Evolutionary conservation across 2,113 vertebrate species (phyloP), one percentile per base, ranked within the genome.

Genomic region (Catharus bicknelli): DNA sequence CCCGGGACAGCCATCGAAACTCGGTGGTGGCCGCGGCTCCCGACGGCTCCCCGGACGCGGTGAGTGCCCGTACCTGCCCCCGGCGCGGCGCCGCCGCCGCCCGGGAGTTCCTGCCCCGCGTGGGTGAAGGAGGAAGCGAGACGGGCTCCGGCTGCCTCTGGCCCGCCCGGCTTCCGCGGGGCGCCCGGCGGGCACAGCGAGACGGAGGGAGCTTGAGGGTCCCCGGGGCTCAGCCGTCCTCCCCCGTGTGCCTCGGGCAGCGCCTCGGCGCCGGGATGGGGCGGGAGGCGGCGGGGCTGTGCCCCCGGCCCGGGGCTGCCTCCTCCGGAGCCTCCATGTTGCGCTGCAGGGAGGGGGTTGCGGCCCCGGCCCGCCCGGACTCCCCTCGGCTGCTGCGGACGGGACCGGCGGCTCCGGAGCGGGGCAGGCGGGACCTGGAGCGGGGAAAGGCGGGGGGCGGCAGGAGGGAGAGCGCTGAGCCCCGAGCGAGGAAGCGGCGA

Each of bases 51-150:
- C 13, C 17, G 59, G 58, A 69, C 66, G 36, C 16, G 63, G 90
- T 83, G 78, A 86, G 93, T 88, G 67, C 11, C 4, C 17, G 23
- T 89, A 91, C 85, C 85, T 84, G 93, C 26, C 16, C 40, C 45
- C 4, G 58, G 63, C 20, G 32, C 4, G 67, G 45, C 62, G n/a
- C 53, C 61, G 27, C 47, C 54, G 55, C 19, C 5, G 72, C 55
- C 40, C 19, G 64, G 73, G 32, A 48, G 85, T 76, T 94, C 70
- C 93, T 80, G 87, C 90, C 87, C 81, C 69, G 90, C 90, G 83
- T 54, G 92, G 55, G 75, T 73, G 84, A 91, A 95, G 74, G 94
- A 95, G 96, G 96, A 96, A 96, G 94, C 93, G 74, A 58, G 4
- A 32, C 38, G 32, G 84, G 78, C 89, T 79, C 22, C 18, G 42